A percentile compares a stretch with the other conserved stretches of the same genome.
Conservation (phyloP, 2,113 vertebrate genomes). For the Nothocercus julius region DNA sequence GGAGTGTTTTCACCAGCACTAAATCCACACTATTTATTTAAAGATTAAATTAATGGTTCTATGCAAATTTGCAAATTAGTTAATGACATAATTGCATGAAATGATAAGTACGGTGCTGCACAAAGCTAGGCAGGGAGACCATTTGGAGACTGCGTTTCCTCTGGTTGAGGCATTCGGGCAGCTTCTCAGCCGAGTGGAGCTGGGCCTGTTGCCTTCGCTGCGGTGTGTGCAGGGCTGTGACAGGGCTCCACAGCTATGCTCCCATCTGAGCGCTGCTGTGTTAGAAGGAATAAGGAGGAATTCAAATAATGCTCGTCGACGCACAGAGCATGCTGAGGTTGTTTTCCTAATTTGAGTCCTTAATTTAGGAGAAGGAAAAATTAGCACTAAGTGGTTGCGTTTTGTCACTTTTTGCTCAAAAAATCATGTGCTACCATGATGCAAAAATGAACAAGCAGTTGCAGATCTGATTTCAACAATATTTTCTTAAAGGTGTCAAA, state of each 20-base stretch:
- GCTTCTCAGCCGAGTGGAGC: not conserved
- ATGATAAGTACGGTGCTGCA: conserved; percentile 18
- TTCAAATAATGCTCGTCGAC: not conserved
- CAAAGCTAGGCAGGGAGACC: conserved; percentile 6
- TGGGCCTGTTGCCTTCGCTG: not conserved
- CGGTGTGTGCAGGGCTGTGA: not conserved
- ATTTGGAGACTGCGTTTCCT: not conserved
- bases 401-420: not conserved
- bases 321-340: not conserved
- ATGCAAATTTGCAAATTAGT: conserved; percentile 44
- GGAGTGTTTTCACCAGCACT: not conserved
- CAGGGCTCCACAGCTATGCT: not conserved
- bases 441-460: not conserved
- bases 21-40: conserved; percentile 55
- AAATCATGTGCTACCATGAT: not conserved
- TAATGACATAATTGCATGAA: conserved; percentile 59
- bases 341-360: not conserved
- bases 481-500: not conserved
- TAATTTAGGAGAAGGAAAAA: not conserved
- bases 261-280: not conserved
- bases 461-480: not conserved
- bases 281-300: not conserved
- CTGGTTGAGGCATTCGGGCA: not conserved
- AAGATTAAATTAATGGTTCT: conserved; percentile 60
- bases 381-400: not conserved